phyloP scores from a whole-genome alignment of 2,888 invertebrate genomes.

The Phortica okadai region DNA sequence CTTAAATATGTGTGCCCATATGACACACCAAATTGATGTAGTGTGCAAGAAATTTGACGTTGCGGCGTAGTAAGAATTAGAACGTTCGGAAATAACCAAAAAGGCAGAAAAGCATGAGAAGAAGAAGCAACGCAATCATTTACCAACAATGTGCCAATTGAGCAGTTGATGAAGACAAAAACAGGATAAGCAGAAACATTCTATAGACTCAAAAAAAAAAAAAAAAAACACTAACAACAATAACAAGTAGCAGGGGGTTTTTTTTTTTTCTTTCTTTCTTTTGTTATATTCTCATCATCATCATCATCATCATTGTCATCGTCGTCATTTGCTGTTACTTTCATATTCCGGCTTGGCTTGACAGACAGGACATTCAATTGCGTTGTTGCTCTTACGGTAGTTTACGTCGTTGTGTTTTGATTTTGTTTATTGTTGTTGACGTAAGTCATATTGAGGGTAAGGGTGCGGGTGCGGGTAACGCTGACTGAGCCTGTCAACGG shows the following conservation, averaged over 20 bases:
- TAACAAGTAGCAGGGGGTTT: conserved; percentile 12
- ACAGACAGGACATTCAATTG: not conserved
- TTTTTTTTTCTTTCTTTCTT: not conserved
- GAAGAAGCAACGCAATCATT: not conserved
- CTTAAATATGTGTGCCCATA: not conserved
- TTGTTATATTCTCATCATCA: not conserved
- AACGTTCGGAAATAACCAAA: not conserved
- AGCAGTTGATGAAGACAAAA: not conserved
- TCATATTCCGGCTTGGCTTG: not conserved
- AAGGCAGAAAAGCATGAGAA: not conserved
- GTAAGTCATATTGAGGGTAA: not conserved
- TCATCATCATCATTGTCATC: too few species aligned
- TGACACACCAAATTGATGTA: not conserved
- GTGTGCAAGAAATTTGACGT: not conserved
- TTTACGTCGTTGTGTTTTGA: not conserved
- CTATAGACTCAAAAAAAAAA: not conserved
- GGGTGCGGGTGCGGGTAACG: not conserved
- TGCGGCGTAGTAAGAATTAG: conserved; percentile 5
- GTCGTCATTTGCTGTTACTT: not conserved
- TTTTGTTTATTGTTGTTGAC: not conserved
- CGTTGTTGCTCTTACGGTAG: not conserved
- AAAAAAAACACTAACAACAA: not conserved
- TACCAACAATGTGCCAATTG: conserved; percentile 9
- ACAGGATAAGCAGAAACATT: not conserved
- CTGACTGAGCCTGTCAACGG: not conserved